These are phyloP conservation scores for Chionoecetes opilio DNA, from an alignment of 1,140 invertebrate species.

Conservation along the genomic window DNA sequence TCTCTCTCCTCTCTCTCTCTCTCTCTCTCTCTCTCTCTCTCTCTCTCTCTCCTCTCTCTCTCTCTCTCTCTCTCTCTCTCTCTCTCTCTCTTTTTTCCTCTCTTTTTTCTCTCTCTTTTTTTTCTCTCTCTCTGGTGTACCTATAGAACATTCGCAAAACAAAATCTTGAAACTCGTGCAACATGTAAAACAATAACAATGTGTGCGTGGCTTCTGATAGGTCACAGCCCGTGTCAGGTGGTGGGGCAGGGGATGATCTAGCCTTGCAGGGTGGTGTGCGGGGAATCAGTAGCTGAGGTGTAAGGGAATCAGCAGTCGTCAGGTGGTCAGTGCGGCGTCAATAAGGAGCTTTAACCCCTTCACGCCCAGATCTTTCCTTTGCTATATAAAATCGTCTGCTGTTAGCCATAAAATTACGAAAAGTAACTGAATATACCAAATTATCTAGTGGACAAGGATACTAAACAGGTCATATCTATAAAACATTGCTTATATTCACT, in stretches of 20 bases:
- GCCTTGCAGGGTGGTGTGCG: not conserved
- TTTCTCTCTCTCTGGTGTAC: conserved; percentile 31
- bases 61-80: conserved; percentile 34
- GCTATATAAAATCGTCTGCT: no score
- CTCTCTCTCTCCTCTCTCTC: not conserved
- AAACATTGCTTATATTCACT: no score
- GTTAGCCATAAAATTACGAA: no score
- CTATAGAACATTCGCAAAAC: not conserved
- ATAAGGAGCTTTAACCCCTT: no score
- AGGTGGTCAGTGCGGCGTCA: no score
- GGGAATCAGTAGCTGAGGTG: not conserved
- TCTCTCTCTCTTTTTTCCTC: conserved; percentile 16
- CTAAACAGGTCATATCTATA: no score
- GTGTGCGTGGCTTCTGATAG: not conserved
- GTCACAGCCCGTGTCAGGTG: not conserved
- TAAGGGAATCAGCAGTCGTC: no score
- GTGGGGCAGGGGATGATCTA: not conserved
- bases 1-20: not conserved
- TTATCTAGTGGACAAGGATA: no score
- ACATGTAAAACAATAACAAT: not conserved
- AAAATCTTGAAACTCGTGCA: not conserved
- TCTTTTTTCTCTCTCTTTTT: not conserved
- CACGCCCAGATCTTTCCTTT: no score
- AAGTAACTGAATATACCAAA: no score
- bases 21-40: not conserved